These are phyloP conservation scores for Brassicogethes aeneus DNA, from an alignment of 2,888 invertebrate genomes.

Conservation along the genomic window DNA sequence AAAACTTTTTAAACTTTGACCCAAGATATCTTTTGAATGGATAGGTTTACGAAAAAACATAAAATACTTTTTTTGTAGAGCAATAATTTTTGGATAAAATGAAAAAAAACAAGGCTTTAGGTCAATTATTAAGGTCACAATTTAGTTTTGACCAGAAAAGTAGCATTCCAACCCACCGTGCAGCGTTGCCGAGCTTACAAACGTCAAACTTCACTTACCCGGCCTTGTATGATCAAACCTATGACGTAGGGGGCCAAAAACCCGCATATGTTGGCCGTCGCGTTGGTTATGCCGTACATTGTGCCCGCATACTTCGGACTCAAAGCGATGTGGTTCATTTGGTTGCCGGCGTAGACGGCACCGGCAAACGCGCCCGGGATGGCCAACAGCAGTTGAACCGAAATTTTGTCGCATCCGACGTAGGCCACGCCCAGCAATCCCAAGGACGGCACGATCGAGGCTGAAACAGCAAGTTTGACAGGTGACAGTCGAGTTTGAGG, in stretches of 20 bases:
- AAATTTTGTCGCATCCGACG: constrained; percentile 63
- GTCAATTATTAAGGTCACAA: too few relatives aligned
- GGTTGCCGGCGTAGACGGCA: constrained; percentile 70
- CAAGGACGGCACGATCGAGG: constrained; percentile 62
- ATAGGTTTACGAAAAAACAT: too few relatives aligned
- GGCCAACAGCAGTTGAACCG: constrained; percentile 62
- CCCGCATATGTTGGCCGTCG: constrained; percentile 73
- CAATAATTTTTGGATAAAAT: constrained; percentile 3
- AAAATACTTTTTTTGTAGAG: too few relatives aligned
- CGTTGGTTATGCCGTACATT: constrained; percentile 78
- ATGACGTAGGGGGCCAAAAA: constrained; percentile 75
- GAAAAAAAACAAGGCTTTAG: too few relatives aligned
- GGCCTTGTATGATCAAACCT: constrained; percentile 60
- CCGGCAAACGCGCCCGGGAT: constrained; percentile 67
- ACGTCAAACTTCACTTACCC: constrained; percentile 48
- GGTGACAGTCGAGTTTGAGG: too few relatives aligned
- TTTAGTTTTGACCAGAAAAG: too few relatives aligned
- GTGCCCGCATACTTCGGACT: constrained; percentile 78
- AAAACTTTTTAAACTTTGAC: too few relatives aligned
- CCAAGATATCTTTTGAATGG: too few relatives aligned
- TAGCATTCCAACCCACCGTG: too few relatives aligned
- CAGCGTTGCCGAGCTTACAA: constrained; percentile 2
- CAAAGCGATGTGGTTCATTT: constrained; percentile 76
- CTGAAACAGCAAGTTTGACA: constrained; percentile 33
- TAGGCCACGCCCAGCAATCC: constrained; percentile 72